These are phyloP conservation scores for Aepyceros melampus DNA, from an alignment of 2,113 vertebrate genomes.

Conservation along the genomic window DNA sequence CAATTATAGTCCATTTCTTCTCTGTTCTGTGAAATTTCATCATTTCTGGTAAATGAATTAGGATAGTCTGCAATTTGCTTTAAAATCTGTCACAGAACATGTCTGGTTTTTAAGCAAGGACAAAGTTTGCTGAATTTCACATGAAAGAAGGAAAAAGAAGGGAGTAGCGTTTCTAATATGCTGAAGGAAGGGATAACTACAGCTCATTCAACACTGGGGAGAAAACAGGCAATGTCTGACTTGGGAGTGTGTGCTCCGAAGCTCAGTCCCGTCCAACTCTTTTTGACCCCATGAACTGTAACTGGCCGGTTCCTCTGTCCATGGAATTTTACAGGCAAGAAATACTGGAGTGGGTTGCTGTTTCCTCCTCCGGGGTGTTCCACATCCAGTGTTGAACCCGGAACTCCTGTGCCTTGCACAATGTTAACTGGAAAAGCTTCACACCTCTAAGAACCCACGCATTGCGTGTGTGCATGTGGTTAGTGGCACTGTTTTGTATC, in stretches of 20 bases:
- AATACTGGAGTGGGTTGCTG: background rate
- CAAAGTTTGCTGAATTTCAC: constrained; percentile 22
- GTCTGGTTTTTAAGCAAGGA: background rate
- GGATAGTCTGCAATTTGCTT: background rate
- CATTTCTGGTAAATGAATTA: background rate
- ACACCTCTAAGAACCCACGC: background rate
- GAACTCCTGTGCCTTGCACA: background rate
- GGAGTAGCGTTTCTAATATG: background rate
- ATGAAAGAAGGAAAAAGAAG: background rate
- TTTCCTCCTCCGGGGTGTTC: background rate
- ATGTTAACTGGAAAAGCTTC: background rate
- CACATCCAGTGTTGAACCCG: background rate
- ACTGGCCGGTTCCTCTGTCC: background rate
- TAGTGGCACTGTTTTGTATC: background rate
- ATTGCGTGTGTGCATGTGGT: background rate
- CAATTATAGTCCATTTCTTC: background rate
- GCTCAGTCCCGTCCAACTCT: accelerated
- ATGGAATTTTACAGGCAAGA: background rate
- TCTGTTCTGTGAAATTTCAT: background rate
- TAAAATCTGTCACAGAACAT: background rate
- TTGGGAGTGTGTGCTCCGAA: background rate
- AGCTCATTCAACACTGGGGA: background rate
- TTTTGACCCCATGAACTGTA: background rate
- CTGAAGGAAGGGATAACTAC: background rate
- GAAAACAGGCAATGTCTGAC: background rate